Evolutionary conservation across 2,113 vertebrate species (phyloP).

Genomic region (Mormyrus lacerda): DNA sequence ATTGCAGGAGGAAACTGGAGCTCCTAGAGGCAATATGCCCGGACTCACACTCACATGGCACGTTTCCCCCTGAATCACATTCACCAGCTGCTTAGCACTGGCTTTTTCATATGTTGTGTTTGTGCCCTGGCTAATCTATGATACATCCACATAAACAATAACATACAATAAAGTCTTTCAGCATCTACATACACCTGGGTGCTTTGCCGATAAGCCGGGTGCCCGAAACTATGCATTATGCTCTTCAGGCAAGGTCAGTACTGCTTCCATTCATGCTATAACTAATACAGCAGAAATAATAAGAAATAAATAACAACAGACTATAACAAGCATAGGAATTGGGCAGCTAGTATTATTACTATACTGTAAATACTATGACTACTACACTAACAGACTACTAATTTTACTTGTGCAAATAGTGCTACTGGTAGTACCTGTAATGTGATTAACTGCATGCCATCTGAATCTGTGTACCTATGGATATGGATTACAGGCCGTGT

Average conservation of each 20-base stretch:
- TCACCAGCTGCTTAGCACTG: too few species aligned
- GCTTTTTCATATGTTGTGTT: not conserved
- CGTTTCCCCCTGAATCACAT: too few species aligned
- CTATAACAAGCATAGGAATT: not conserved
- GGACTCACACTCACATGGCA: too few species aligned
- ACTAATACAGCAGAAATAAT: not conserved
- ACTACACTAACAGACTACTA: not conserved
- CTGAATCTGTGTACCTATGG: not conserved
- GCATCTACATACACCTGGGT: slow-evolving; percentile 45
- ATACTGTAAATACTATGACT: not conserved
- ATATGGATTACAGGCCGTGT: not conserved
- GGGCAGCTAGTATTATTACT: not conserved
- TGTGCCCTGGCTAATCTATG: not conserved
- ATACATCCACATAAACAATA: not conserved
- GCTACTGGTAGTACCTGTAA: not conserved
- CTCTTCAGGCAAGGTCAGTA: not conserved
- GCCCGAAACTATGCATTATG: not conserved
- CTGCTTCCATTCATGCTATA: not conserved
- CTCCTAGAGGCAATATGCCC: too few species aligned
- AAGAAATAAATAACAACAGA: not conserved
- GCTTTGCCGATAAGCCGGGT: slow-evolving; percentile 17
- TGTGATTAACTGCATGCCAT: not conserved
- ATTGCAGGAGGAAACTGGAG: too few species aligned
- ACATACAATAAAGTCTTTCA: slow-evolving; percentile 20
- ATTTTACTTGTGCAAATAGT: not conserved